Evolutionary conservation across 2,888 invertebrate species (phyloP).

Genomic region (Noctua fimbriata): DNA sequence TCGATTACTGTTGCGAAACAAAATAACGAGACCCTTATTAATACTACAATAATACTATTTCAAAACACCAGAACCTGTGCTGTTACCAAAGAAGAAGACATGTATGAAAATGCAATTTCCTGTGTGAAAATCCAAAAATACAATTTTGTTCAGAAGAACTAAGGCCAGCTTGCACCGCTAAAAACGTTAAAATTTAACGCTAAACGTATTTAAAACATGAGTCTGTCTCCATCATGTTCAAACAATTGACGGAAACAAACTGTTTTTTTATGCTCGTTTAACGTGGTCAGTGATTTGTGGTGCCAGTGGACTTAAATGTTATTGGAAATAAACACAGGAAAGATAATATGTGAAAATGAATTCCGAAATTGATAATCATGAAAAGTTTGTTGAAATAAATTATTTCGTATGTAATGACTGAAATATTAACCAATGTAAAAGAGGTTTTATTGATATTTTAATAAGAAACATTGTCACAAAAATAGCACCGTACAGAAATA

Average conservation of each 20-base stretch:
- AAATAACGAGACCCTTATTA: background rate
- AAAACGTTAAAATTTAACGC: background rate
- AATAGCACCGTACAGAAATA: constrained; percentile 34
- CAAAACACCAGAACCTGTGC: background rate
- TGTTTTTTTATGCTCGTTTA: background rate
- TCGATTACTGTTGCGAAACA: background rate
- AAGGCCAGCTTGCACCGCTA: background rate
- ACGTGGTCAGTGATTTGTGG: background rate
- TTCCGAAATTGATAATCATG: background rate
- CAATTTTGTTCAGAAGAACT: background rate
- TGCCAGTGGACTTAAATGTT: background rate
- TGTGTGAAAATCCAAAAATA: background rate
- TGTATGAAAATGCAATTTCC: background rate
- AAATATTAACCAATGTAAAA: constrained; percentile 38
- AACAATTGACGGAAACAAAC: background rate
- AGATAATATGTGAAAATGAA: background rate
- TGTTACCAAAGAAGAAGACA: background rate
- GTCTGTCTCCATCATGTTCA: background rate
- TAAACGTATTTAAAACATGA: background rate
- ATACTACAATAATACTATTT: background rate
- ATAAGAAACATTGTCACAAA: constrained; percentile 38
- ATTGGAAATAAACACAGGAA: background rate
- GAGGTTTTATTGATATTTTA: constrained; percentile 3
- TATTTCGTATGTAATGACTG: constrained; percentile 10
- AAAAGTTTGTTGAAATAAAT: background rate